Base-by-base conservation (phyloP, 2,888 invertebrate species). In the Branchipolynoe longqiensis region DNA sequence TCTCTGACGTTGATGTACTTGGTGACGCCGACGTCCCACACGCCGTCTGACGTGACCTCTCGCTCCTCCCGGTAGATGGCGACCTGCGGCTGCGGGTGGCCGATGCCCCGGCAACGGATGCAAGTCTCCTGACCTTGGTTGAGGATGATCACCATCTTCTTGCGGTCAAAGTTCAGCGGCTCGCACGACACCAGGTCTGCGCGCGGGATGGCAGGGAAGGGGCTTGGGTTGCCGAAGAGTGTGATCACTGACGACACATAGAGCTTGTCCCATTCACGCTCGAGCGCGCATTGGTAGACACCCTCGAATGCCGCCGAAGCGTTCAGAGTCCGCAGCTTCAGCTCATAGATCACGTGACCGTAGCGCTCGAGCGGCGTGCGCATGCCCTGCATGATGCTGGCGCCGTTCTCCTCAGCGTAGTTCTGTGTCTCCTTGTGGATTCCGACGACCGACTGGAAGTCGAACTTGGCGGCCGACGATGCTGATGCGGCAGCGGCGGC, bases 1-100 rank as follows among this genome's bases (percentile, higher is more conserved):
- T 86, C 87, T n/a, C 84, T 84, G 38, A 87, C 86, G 84, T 87
- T 86, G 56, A 86, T 84, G 58, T 85, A 87, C 69, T 78, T 85
- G 18, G 74, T 83, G 40, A 87, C 82, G 3, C 85, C 85, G 33
- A 86, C 73, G 18, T 84, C 84, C 74, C 62, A 78, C 25, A 59
- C 54, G 33, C 22, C 74, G 36, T 28, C 56, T 12, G 31, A 22
- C 22, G 38, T 73, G 6, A 84, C 25, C n/a, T 78, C 84, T 25
- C 74, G 33, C 22, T 74, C 74, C 4, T 54, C 56, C 36, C 41
- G 40, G 54, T 84, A 84, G 8, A 84, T 48, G 1, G 78, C 84
- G 12, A 84, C 84, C 8, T 58, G 18, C 3, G 84, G 74, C 28
- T 58, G 74, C n/a, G 84, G 84, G 31, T n/a, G 40, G 18, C 84